Conservation (phyloP, 2,888 invertebrate species). For the Andricus quercusramuli region DNA sequence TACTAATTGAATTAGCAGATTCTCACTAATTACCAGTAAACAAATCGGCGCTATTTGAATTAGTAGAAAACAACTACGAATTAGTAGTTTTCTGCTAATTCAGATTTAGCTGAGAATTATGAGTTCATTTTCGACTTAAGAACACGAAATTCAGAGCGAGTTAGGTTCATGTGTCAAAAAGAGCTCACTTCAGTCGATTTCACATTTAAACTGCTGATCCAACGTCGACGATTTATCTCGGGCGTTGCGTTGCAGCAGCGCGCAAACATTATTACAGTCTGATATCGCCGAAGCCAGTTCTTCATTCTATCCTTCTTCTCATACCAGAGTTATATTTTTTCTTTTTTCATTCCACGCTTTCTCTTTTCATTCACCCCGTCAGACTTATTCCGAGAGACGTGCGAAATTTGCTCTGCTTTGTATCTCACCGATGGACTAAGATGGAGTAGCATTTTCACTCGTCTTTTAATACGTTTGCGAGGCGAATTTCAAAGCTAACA, state of each 20-base stretch:
- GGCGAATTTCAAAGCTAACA: background rate
- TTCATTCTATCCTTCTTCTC: background rate
- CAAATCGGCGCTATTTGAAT: too few species aligned
- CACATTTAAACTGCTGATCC: slow-evolving; percentile 63
- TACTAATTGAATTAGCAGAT: too few species aligned
- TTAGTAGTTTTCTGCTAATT: too few species aligned
- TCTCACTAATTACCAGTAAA: too few species aligned
- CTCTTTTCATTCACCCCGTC: background rate
- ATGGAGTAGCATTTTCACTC: background rate
- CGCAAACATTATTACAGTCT: background rate
- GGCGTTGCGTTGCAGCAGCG: slow-evolving; percentile 46
- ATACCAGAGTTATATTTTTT: background rate
- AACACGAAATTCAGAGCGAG: too few species aligned
- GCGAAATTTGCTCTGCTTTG: background rate
- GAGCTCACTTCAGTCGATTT: slow-evolving; percentile 56
- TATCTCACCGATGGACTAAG: background rate
- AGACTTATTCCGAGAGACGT: background rate
- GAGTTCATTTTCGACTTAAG: too few species aligned
- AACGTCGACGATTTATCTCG: slow-evolving; percentile 66
- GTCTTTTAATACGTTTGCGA: background rate
- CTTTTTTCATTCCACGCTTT: background rate
- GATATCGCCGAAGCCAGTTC: background rate
- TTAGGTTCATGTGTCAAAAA: background rate
- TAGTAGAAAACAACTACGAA: too few species aligned
- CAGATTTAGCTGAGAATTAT: too few species aligned